phyloP scores from a whole-genome alignment of 2,113 vertebrate genomes.

The Boulengeromyrus knoepffleri region DNA sequence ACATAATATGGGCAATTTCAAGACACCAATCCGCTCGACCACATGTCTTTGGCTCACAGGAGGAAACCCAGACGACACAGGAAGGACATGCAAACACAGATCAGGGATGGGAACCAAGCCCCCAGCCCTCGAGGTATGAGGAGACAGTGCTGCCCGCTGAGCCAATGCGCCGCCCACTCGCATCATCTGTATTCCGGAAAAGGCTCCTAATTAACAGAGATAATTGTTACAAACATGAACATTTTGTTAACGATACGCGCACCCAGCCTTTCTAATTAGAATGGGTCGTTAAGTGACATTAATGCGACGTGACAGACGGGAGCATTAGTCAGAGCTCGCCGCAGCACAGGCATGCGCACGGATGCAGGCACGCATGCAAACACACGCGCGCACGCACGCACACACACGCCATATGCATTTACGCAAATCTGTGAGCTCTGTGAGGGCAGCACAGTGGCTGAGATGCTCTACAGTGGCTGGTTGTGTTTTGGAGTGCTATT shows the following conservation, averaged over 20 bases:
- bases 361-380: not conserved
- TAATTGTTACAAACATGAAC: constrained; percentile 3
- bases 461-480: not conserved
- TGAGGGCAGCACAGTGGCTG: not conserved
- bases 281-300: constrained; percentile 7
- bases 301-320: constrained; percentile 14
- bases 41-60: not conserved
- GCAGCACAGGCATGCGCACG: not conserved
- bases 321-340: not conserved
- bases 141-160: not conserved
- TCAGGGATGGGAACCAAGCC: not conserved
- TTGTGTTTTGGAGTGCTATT: not conserved
- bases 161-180: not conserved
- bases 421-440: not conserved
- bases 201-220: constrained; percentile 6
- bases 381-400: not conserved
- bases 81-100: not conserved
- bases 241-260: constrained; percentile 12
- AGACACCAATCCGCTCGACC: not conserved
- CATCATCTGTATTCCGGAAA: constrained; percentile 3
- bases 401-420: not conserved
- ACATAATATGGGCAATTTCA: not conserved
- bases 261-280: constrained; percentile 14
- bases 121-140: not conserved
- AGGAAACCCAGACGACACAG: not conserved